These are phyloP conservation scores for Xestia rhomboidea DNA, from an alignment of 2,888 invertebrate species.

Conservation along the genomic window DNA sequence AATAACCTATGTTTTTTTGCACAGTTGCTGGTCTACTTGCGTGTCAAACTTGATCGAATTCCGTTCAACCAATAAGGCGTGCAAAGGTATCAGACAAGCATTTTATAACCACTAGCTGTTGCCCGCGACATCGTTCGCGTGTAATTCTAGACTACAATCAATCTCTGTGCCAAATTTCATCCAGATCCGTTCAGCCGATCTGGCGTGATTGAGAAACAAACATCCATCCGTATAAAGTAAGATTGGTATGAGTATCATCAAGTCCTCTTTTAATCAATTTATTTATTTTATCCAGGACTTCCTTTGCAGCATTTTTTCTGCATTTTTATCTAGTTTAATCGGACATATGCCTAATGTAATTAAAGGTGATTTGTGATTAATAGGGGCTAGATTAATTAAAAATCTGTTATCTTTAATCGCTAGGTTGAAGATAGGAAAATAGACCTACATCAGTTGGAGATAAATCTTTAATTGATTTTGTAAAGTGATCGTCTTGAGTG, in stretches of 20 bases:
- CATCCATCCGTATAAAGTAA: not conserved
- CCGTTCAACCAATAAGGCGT: not conserved
- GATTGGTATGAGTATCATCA: not conserved
- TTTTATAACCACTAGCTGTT: not conserved
- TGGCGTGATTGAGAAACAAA: not conserved
- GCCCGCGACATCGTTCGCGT: not conserved
- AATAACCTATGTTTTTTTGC: not conserved
- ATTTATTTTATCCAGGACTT: conserved; percentile 43
- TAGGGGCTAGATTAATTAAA: conserved; percentile 18
- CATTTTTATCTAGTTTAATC: conserved; percentile 40
- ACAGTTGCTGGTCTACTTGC: not conserved
- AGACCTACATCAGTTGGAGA: not conserved
- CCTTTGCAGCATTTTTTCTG: conserved; percentile 35
- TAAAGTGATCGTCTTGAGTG: too few relatives aligned
- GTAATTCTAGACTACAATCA: not conserved
- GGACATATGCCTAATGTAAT: conserved; percentile 33
- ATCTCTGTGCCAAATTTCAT: not conserved
- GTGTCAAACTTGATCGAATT: not conserved
- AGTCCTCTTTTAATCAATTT: conserved; percentile 43
- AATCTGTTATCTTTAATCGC: not conserved
- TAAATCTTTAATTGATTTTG: not conserved
- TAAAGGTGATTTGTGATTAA: conserved; percentile 41
- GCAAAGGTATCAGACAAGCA: not conserved
- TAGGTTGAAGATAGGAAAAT: not conserved
- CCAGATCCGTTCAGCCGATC: not conserved